A percentile compares a stretch with the other conserved stretches of the same genome.
These are phyloP conservation scores for Chamaea fasciata DNA, from an alignment of 2,113 vertebrate species.

Conservation along the genomic window DNA sequence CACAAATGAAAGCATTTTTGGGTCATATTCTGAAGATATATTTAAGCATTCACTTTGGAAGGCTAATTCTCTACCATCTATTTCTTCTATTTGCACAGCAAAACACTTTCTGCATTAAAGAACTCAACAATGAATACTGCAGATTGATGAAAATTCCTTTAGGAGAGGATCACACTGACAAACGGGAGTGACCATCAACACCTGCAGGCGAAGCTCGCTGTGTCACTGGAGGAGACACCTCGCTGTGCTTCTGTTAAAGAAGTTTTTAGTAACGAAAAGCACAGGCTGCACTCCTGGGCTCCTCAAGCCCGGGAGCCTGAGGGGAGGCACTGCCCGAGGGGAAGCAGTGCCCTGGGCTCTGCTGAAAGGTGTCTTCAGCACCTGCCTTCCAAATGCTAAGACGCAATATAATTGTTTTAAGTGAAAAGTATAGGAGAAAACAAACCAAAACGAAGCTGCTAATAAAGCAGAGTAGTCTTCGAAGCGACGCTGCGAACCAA, in stretches of 20 bases:
- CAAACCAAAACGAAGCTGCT: neutral
- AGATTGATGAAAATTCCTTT: neutral
- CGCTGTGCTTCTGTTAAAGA: accelerated
- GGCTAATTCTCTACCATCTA: neutral
- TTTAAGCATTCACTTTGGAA: neutral
- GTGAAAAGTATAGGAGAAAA: accelerated
- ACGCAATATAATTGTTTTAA: accelerated
- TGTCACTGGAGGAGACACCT: neutral
- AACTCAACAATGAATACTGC: neutral
- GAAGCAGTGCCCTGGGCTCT: accelerated
- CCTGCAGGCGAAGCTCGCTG: accelerated
- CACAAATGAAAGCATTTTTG: neutral
- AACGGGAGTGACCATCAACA: neutral
- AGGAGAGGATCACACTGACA: accelerated
- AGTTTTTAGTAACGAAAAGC: neutral
- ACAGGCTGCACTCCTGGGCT: accelerated
- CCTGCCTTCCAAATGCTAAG: neutral
- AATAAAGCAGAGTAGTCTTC: neutral
- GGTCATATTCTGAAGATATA: neutral
- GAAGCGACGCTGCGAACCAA: accelerated
- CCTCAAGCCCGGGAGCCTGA: accelerated
- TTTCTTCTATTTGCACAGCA: neutral
- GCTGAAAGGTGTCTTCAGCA: neutral
- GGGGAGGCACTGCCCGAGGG: neutral
- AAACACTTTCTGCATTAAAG: neutral